Base-by-base conservation (phyloP, 2,888 invertebrate genomes). In the Smittia sp. region DNA sequence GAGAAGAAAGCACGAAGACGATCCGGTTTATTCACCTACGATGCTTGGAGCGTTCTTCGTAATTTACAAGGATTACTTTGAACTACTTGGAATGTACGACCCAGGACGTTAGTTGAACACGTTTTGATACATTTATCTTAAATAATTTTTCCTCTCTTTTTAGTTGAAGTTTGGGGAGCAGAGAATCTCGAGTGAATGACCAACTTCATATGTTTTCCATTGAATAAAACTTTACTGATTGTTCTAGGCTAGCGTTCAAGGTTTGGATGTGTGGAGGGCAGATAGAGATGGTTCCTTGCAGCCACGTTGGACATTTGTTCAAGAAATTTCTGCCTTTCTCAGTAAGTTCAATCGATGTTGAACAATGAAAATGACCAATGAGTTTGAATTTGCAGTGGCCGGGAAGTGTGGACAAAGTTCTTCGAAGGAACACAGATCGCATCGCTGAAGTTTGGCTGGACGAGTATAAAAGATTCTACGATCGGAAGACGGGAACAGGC, bases 391-490 rank as follows among this genome's bases (percentile, higher is more conserved):
- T 41, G 7, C 46, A 69, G 69, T 69, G 41, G 9, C 69, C 69
- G 1, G 22, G 24, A 1, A 91, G 91, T 73, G 27, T 41, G 11
- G 92, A 93, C 82, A 92, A 93, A 69, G 85, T 93, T 75, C 88
- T 46, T 11, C 9, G 90, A 79, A 85, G 90, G 78, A 93, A 94
- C 82, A 90, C 91, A 68, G 88, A 93, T 75, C 86, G 93, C 76
- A 83, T 94, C 77, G 92, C 93, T 69, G 91, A 93, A 83, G 89
- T 93, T 58, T 91, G 91, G 91, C 82, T 91, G 81, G 91, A 91
- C 80, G 90, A 91, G 76, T 91, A 89, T 82, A 89, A 90, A 78
- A 87, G 90, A 79, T 92, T 92, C 82, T 94, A 93, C 82, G 93
- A 91, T 82, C 32, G 39, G 15, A 13, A 18, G 9, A 22, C n/a